phyloP scores from a whole-genome alignment of 2,888 invertebrate species.

The Netelia virgata region DNA sequence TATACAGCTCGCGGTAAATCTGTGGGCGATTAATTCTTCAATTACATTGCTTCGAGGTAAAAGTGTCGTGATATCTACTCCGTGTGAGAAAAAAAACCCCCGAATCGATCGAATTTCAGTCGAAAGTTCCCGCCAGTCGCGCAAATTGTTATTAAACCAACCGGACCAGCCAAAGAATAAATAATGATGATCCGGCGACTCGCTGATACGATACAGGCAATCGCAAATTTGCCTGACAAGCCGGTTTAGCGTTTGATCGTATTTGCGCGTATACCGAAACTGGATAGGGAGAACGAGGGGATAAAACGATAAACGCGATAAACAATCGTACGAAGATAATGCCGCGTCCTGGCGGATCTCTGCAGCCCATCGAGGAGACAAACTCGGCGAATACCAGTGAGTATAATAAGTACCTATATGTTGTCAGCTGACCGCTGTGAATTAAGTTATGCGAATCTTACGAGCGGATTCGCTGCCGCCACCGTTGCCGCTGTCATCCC shows the following conservation, averaged over 20 bases:
- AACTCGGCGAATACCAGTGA: slow-evolving; percentile 79
- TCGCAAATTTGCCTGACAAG: no score
- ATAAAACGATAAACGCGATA: not conserved
- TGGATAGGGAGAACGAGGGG: not conserved
- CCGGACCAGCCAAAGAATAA: no score
- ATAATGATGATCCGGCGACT: no score
- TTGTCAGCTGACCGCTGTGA: not conserved
- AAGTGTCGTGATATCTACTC: no score
- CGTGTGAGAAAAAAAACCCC: not conserved
- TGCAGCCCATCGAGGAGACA: slow-evolving; percentile 82
- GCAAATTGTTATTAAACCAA: not conserved
- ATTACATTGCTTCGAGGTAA: no score
- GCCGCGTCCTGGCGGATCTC: slow-evolving; percentile 76
- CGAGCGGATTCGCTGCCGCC: no score
- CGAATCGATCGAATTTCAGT: no score
- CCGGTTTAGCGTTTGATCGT: not conserved
- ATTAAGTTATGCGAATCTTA: no score
- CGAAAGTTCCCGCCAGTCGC: not conserved
- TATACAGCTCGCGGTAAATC: not conserved
- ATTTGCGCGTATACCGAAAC: not conserved
- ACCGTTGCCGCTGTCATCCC: no score
- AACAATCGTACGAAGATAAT: slow-evolving; percentile 69
- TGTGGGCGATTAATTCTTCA: not conserved
- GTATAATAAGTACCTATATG: slow-evolving; percentile 52
- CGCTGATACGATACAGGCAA: no score